phyloP scores from a whole-genome alignment of 2,797 vertebrate species.

The Takifugu rubripes region DNA sequence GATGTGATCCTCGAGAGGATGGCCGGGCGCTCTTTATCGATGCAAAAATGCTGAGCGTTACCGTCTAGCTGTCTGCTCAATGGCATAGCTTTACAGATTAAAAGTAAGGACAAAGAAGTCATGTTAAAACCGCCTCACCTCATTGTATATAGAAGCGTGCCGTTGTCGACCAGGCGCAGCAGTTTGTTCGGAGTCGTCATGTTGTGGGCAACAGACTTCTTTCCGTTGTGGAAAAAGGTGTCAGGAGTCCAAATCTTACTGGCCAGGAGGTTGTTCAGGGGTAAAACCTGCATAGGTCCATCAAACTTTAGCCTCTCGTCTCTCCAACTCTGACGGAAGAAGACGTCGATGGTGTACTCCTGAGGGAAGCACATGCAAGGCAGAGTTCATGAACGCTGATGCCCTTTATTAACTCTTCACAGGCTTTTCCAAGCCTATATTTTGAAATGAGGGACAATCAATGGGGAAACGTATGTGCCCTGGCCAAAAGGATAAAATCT shows the following conservation, averaged over 20 bases:
- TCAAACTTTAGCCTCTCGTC: conserved; percentile 97
- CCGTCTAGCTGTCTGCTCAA: too few species aligned
- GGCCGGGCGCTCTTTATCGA: too few species aligned
- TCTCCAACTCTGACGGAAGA: conserved; percentile 97
- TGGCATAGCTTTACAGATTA: background rate
- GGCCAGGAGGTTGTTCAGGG: conserved; percentile 95
- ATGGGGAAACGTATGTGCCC: background rate
- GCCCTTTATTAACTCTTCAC: background rate
- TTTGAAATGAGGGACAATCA: background rate
- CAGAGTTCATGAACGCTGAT: background rate
- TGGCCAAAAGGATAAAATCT: too few species aligned
- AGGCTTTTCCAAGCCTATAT: background rate
- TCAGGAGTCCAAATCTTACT: conserved; percentile 99
- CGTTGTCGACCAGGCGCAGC: conserved; percentile 94
- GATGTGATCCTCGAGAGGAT: too few species aligned
- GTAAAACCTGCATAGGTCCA: conserved; percentile 94
- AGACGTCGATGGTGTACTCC: conserved; percentile 99
- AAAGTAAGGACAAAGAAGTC: background rate
- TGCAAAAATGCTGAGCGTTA: too few species aligned
- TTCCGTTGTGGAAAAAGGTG: conserved; percentile 98
- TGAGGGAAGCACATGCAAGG: conserved; percentile 45
- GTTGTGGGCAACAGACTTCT: conserved; percentile 98
- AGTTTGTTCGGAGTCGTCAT: conserved; percentile 99
- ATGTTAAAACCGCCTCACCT: conserved; percentile 73
- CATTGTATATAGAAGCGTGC: conserved; percentile 97